Base-by-base conservation (phyloP, 2,888 invertebrate genomes). In the Glomeris marginata region DNA sequence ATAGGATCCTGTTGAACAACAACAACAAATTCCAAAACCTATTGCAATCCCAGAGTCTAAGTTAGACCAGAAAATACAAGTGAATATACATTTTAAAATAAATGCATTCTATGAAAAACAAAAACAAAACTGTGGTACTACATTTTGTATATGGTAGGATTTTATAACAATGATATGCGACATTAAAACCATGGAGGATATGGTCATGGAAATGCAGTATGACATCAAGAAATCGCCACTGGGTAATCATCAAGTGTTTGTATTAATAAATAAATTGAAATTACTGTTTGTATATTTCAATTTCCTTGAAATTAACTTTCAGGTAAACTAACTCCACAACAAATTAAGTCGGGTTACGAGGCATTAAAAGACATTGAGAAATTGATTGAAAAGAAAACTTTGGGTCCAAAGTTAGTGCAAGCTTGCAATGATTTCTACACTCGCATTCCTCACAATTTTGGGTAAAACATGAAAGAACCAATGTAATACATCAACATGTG, bases 401-500 rank as follows among this genome's bases (percentile, higher is more conserved):
- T 62, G 50, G 65, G 64, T 20, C 52, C 51, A 15, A 60, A 60
- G 4, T 58, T 64, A 38, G 48, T 58, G n/a, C 58, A 68, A 21
- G 71, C 71, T 1, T 71, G 70, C 59, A 69, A 68, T 61, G 67
- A 65, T 6, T 73, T 71, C 59, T 73, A 73, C 57, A 73, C 72
- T 2, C 61, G 68, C 44, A 70, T 73, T 49, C 72, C 72, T 16
- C 72, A 72, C 58, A 63, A 64, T 52, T 73, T 72, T 62, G 72
- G 72, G 71, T 70, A 58, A 54, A 37, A 16, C n/a, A n/a, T n/a
- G n/a, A n/a, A n/a, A n/a, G n/a, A n/a, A n/a, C n/a, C n/a, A n/a
- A n/a, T n/a, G n/a, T n/a, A n/a, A n/a, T n/a, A n/a, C n/a, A n/a
- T n/a, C n/a, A n/a, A n/a, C n/a, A n/a, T n/a, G n/a, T n/a, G n/a